These are phyloP conservation scores for Peromyscus leucopus DNA, from an alignment of 2,113 vertebrate genomes.

Conservation along the genomic window DNA sequence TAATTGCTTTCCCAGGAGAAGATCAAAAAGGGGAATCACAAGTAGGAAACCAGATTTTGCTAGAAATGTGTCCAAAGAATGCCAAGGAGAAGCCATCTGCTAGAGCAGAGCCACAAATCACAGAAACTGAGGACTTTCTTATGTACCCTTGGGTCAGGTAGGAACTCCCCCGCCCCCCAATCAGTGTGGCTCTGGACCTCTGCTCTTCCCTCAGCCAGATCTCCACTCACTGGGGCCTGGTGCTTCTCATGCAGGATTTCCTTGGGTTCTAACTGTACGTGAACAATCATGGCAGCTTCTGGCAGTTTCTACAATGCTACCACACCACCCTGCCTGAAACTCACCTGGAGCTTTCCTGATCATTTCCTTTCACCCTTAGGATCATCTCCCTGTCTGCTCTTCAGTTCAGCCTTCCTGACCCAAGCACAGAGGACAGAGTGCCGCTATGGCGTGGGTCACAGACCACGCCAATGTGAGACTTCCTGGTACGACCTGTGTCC, in stretches of 20 bases:
- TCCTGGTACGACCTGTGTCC: fast-evolving
- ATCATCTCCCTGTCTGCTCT: neutral
- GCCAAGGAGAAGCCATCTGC: fast-evolving
- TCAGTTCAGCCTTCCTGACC: neutral
- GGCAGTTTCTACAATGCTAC: neutral
- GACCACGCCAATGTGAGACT: neutral
- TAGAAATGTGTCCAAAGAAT: neutral
- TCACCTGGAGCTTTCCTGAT: neutral
- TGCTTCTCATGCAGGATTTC: neutral
- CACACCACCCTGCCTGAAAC: fast-evolving
- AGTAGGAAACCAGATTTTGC: neutral
- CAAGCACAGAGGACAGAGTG: neutral
- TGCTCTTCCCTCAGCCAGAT: neutral
- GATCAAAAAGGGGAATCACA: neutral
- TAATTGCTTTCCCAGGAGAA: neutral
- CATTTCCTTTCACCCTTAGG: neutral
- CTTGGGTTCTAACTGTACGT: neutral
- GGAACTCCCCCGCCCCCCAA: neutral
- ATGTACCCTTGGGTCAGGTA: neutral
- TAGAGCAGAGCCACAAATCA: neutral
- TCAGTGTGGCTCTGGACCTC: neutral
- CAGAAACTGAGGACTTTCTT: neutral
- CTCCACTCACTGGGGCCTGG: neutral
- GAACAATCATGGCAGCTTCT: neutral
- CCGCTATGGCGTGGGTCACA: neutral